phyloP scores from a whole-genome alignment of 2,113 vertebrate species.

The Girardinichthys multiradiatus region DNA sequence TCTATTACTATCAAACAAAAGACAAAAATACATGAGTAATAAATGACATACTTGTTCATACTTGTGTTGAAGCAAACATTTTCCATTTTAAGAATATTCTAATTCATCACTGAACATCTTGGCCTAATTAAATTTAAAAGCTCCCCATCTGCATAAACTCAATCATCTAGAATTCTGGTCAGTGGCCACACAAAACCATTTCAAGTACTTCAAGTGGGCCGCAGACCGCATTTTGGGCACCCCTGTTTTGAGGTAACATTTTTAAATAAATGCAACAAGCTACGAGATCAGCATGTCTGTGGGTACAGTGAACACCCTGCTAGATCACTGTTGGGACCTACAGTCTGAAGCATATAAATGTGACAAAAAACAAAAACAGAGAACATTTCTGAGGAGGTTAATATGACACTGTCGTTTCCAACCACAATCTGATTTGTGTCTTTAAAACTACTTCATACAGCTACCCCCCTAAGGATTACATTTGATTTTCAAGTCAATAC shows the following conservation, averaged over 20 bases:
- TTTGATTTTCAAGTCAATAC: slow-evolving; percentile 44
- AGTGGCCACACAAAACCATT: not conserved
- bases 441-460: slow-evolving; percentile 12
- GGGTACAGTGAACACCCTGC: not conserved
- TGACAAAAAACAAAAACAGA: not conserved
- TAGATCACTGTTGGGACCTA: not conserved
- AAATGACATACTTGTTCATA: too few relatives aligned
- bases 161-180: not conserved
- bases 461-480: slow-evolving; percentile 22
- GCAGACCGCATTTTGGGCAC: not conserved
- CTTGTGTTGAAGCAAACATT: too few relatives aligned
- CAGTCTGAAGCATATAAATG: not conserved
- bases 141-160: too few relatives aligned
- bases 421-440: slow-evolving; percentile 1
- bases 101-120: too few relatives aligned
- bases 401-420: slow-evolving; percentile 15
- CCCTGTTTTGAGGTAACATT: not conserved
- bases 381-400: too few relatives aligned
- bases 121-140: too few relatives aligned
- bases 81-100: too few relatives aligned
- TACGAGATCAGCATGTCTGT: not conserved
- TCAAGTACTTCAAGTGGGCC: not conserved
- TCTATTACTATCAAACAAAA: too few relatives aligned
- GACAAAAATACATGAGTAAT: too few relatives aligned
- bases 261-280: not conserved